Evolutionary conservation across 2,888 invertebrate species (phyloP).

Genomic region (Podotricha telesiphe): DNA sequence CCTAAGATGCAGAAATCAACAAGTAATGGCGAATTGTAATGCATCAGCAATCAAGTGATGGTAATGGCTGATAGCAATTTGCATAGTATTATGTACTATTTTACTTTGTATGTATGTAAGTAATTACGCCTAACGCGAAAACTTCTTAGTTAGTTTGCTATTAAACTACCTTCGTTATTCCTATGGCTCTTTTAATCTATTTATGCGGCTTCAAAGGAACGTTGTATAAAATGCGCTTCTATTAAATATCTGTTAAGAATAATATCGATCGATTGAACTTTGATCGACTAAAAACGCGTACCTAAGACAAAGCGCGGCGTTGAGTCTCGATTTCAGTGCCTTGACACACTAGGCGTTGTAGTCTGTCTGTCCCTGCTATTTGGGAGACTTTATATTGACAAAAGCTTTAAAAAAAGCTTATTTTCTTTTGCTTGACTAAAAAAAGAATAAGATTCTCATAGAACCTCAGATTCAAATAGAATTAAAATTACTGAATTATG

Average conservation of each 20-base stretch:
- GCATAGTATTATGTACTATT: slow-evolving; percentile 11
- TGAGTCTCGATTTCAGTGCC: no score
- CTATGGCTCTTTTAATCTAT: not conserved
- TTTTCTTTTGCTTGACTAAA: no score
- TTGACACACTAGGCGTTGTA: no score
- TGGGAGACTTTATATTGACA: no score
- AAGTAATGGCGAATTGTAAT: slow-evolving; percentile 19
- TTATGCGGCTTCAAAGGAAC: not conserved
- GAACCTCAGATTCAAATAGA: no score
- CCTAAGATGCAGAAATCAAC: slow-evolving; percentile 8
- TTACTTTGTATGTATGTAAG: slow-evolving; percentile 6
- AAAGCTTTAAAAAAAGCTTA: no score
- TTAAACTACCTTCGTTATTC: not conserved
- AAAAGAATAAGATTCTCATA: no score
- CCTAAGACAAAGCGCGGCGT: no score
- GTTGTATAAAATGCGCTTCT: not conserved
- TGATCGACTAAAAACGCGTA: no score
- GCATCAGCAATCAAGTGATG: slow-evolving; percentile 6
- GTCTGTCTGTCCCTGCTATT: no score
- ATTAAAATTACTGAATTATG: no score
- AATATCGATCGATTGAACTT: no score
- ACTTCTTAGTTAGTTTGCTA: slow-evolving; percentile 25
- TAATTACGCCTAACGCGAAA: slow-evolving; percentile 30
- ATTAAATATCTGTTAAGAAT: not conserved
- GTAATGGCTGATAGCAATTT: slow-evolving; percentile 19